phyloP scores from a whole-genome alignment of 2,888 invertebrate genomes.

The Piscicola geometra region DNA sequence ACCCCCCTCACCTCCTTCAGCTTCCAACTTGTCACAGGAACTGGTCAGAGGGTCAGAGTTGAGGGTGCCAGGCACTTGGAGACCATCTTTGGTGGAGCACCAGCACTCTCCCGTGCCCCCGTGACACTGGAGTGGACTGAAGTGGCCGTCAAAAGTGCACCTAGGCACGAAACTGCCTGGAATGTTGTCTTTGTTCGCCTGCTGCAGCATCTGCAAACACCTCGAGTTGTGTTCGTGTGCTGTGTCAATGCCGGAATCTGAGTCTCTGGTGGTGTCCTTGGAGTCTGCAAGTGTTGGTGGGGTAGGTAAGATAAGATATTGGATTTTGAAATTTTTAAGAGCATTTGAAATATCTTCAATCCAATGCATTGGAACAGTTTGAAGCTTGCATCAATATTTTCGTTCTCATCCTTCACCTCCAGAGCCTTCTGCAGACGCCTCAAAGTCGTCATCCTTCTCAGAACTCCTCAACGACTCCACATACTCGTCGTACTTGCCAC shows the following conservation, averaged over 20 bases:
- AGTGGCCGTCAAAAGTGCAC: slow-evolving; percentile 33
- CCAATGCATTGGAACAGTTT: too few species aligned
- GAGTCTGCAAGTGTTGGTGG: too few species aligned
- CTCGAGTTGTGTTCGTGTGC: not conserved
- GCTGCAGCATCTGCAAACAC: slow-evolving; percentile 19
- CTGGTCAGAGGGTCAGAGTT: slow-evolving; percentile 24
- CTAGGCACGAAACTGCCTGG: slow-evolving; percentile 26
- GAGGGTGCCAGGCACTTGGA: slow-evolving; percentile 29
- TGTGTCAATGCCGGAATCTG: not conserved
- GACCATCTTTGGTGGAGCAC: slow-evolving; percentile 31
- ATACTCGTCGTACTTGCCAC: slow-evolving; percentile 11
- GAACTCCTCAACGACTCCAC: not conserved
- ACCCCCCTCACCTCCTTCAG: not conserved
- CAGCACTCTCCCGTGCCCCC: slow-evolving; percentile 35
- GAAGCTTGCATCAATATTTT: too few species aligned
- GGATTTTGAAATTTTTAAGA: not conserved
- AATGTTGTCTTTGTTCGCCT: slow-evolving; percentile 13
- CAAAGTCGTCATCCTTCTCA: slow-evolving; percentile 18
- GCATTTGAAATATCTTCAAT: not conserved
- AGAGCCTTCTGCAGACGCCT: slow-evolving; percentile 21
- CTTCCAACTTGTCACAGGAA: slow-evolving; percentile 5
- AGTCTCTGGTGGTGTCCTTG: not conserved
- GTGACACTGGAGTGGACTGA: slow-evolving; percentile 34
- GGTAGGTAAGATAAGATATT: too few species aligned
- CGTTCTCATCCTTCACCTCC: too few species aligned